phyloP scores from a whole-genome alignment of 2,113 vertebrate species.

The Dermatemys mawii region DNA sequence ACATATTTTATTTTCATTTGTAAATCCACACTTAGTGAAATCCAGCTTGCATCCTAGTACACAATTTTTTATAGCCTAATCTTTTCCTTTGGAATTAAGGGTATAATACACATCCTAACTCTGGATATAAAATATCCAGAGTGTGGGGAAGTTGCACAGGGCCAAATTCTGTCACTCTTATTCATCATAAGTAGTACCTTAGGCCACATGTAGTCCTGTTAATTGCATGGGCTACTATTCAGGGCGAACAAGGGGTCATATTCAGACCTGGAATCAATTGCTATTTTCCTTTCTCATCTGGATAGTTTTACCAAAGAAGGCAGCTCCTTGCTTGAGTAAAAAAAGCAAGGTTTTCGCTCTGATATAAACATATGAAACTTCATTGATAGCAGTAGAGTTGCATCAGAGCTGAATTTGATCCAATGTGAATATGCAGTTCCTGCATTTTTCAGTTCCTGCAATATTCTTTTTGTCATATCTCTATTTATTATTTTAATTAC shows the following conservation, averaged over 20 bases:
- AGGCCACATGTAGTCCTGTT: not conserved
- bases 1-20: not conserved
- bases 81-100: not conserved
- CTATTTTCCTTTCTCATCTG: not conserved
- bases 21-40: not conserved
- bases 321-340: not conserved
- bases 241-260: not conserved
- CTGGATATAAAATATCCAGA: not conserved
- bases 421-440: not conserved
- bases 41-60: not conserved
- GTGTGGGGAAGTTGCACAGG: not conserved
- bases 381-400: not conserved
- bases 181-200: not conserved
- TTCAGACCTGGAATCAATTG: not conserved
- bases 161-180: not conserved
- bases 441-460: not conserved
- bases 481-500: conserved; percentile 58
- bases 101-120: not conserved
- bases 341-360: not conserved
- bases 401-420: not conserved
- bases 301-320: not conserved
- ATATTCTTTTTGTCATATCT: conserved; percentile 25
- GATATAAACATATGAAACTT: not conserved
- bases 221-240: not conserved
- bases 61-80: not conserved